Base-by-base conservation (phyloP, 2,113 vertebrate genomes). In the Ictidomys tridecemlineatus region DNA sequence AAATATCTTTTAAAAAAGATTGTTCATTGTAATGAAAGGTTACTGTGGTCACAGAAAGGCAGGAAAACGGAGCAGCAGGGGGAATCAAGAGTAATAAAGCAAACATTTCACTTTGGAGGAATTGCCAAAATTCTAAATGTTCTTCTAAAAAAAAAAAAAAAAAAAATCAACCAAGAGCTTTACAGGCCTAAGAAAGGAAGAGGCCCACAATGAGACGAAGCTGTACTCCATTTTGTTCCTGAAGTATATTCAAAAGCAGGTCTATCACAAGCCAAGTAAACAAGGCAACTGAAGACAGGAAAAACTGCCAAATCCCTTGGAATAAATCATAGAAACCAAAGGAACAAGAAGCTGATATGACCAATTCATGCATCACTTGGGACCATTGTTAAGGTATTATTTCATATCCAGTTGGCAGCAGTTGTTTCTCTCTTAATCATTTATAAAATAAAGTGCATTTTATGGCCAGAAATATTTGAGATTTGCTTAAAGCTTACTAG, bases 311-410 rank as follows among this genome's bases (percentile, higher is more conserved):
- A 45, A 39, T 85, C 39, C 26, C 34, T 95, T 67, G 69, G 61
- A 76, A 84, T 69, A 93, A 92, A 85, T 56, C n/a, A 93, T 83
- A 95, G 53, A 78, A 93, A 61, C 37, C 45, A 58, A 87, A 88
- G 56, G 56, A 69, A 69, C 2, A 11, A 91, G 72, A 73, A 84
- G 11, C 34, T 14, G 45, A 42, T 51, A 18, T 70, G n/a, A 77
- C 51, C 51, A n/a, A 77, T 82, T 65, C 32, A 9, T 65, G 37
- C 30, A 30, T 85, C 61, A n/a, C 39, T 20, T 16, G 24, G 67
- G 48, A 37, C 67, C 42, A 48, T 56, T 32, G 14, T 30, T 69
- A 85, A 92, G 18, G 20, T 18, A 37, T n/a, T 61, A 13, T 37
- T 80, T 94, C 14, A 16, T 56, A 69, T 61, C 67, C 56, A 87